Base-by-base conservation (phyloP, 2,113 vertebrate genomes). In the Rousettus leschenaultii region DNA sequence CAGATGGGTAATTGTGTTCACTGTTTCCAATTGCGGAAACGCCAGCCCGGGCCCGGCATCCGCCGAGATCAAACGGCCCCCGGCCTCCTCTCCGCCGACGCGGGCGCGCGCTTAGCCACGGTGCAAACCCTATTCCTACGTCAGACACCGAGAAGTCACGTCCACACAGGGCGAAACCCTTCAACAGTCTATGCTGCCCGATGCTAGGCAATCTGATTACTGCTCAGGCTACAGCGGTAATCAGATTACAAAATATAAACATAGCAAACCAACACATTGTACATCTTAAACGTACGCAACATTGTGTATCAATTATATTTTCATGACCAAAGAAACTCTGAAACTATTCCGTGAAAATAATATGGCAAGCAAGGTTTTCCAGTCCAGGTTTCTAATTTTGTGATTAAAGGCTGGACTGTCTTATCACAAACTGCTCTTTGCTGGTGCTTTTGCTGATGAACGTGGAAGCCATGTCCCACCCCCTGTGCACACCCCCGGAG, bases 21-120 rank as follows among this genome's bases (percentile, higher is more conserved):
- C 93, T 94, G 85, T 96, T 98, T 97, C 97, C 97, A 97, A 97
- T 97, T 91, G 90, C 97, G 93, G 95, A 95, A 91, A 97, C 91
- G 96, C 93, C 97, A 95, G 96, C 70, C 78, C 3, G 48, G 83
- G 89, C 59, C 80, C 92, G 80, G 93, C 93, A 89, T 96, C 91
- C 68, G 10, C 75, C 2, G 48, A 97, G 86, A 98, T 97, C 95
- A 97, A 98, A 98, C 75, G 79, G 85, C 91, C 86, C 84, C 75
- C 68, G 86, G 35, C 38, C 61, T 43, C 89, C 40, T 88, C 51
- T 92, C 97, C 85, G 77, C 79, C 96, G 96, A 97, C 93, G 78
- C 26, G 38, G 97, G 83, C 71, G 96, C 77, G 73, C 45, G 0
- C 92, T 97, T 95, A 82, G 83, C 77, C 95, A 78, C 18, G 94